These are phyloP conservation scores for Thaumetopoea pityocampa DNA, from an alignment of 1,140 invertebrate genomes.

Conservation along the genomic window DNA sequence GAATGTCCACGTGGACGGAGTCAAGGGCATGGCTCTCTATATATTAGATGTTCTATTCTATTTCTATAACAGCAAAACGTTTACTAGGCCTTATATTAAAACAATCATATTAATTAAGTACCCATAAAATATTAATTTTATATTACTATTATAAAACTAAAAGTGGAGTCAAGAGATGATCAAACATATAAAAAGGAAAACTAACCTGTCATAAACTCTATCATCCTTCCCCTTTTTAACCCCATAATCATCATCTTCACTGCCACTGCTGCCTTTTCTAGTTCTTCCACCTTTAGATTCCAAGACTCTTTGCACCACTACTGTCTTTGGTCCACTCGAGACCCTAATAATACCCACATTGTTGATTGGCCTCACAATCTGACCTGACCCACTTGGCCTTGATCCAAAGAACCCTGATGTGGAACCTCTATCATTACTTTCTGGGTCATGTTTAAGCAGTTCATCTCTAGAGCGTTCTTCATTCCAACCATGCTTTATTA, in stretches of 20 bases:
- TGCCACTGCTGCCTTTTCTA: constrained; percentile 55
- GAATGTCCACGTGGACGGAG: no score
- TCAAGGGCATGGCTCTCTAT: no score
- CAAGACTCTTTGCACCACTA: constrained; percentile 31
- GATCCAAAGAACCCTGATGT: constrained; percentile 19
- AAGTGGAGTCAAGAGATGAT: no score
- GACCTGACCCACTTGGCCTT: constrained; percentile 41
- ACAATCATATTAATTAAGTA: no score
- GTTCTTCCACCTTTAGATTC: constrained; percentile 42
- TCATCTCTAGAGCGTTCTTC: constrained; percentile 69
- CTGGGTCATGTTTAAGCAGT: constrained; percentile 63
- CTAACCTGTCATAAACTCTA: constrained; percentile 64
- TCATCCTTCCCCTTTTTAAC: constrained; percentile 65
- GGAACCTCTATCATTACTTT: constrained; percentile 48
- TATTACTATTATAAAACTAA: no score
- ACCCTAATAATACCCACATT: constrained; percentile 44
- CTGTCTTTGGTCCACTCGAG: constrained; percentile 27
- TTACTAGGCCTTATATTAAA: no score
- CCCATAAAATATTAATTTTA: no score
- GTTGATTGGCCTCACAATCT: constrained; percentile 29
- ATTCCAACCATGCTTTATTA: constrained; percentile 68
- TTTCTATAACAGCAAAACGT: no score
- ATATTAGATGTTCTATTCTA: no score
- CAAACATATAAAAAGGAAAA: no score
- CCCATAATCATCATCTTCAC: constrained; percentile 65